Evolutionary conservation across 1,140 invertebrate species (phyloP).

Genomic region (Procambarus clarkii): DNA sequence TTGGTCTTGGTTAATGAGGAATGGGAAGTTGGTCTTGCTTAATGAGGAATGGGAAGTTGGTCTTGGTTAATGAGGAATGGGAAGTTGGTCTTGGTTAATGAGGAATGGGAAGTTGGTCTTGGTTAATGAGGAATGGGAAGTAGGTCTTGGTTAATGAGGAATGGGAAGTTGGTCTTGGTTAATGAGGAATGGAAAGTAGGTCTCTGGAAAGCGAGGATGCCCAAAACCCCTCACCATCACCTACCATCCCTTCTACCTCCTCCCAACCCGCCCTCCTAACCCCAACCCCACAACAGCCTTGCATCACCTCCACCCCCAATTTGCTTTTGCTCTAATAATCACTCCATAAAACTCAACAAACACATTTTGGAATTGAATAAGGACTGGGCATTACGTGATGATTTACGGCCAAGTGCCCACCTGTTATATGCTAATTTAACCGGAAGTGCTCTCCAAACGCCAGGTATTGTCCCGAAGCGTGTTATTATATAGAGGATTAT

Average conservation of each 20-base stretch:
- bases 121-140: too few relatives aligned
- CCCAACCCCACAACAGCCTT: not conserved
- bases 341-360: not conserved
- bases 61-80: too few relatives aligned
- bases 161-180: too few relatives aligned
- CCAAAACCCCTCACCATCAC: not conserved
- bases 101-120: too few relatives aligned
- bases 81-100: too few relatives aligned
- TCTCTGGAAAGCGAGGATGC: too few relatives aligned
- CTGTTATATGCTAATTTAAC: constrained; percentile 21
- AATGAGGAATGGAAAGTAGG: too few relatives aligned
- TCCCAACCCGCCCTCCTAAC: not conserved
- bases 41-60: too few relatives aligned
- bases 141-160: too few relatives aligned
- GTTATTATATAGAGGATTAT: not conserved
- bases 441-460: constrained; percentile 12
- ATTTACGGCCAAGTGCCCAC: not conserved
- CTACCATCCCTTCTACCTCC: not conserved
- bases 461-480: not conserved
- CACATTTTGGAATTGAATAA: not conserved
- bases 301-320: not conserved
- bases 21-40: too few relatives aligned
- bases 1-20: too few relatives aligned
- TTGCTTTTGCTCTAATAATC: not conserved
- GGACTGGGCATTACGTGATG: not conserved